These are phyloP conservation scores for Yponomeuta evonymella DNA, from an alignment of 2,888 invertebrate genomes.

Conservation along the genomic window DNA sequence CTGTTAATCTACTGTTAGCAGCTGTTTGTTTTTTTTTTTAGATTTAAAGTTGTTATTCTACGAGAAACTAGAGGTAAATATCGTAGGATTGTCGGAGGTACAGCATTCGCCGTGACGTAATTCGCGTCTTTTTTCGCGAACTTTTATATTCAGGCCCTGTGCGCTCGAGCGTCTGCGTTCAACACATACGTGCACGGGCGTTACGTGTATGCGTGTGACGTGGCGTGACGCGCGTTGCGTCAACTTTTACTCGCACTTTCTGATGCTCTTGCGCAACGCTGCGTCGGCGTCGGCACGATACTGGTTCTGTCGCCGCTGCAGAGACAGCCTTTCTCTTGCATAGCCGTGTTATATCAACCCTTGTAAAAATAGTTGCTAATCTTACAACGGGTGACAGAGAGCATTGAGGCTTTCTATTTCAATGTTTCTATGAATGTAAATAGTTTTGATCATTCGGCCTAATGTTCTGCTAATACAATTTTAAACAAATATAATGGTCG, in stretches of 20 bases:
- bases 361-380: slow-evolving; percentile 7
- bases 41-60: no score
- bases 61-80: background rate
- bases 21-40: no score
- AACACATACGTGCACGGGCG: slow-evolving; percentile 20
- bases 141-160: background rate
- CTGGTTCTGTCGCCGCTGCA: slow-evolving; percentile 53
- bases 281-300: slow-evolving; percentile 42
- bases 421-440: background rate
- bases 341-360: background rate
- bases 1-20: no score
- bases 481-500: background rate
- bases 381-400: background rate
- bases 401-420: background rate
- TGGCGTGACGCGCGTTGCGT: slow-evolving; percentile 67
- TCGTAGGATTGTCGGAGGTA: background rate
- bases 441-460: background rate
- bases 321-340: slow-evolving; percentile 45
- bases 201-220: slow-evolving; percentile 40
- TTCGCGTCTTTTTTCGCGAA: background rate
- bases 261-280: slow-evolving; percentile 70
- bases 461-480: background rate
- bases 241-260: slow-evolving; percentile 77
- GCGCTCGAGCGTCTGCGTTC: slow-evolving; percentile 7
- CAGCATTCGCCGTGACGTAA: background rate